A percentile compares a stretch with the other conserved stretches of the same genome.
phyloP scores from a whole-genome alignment of 1,140 invertebrate genomes.

The Chironomus tepperi region DNA sequence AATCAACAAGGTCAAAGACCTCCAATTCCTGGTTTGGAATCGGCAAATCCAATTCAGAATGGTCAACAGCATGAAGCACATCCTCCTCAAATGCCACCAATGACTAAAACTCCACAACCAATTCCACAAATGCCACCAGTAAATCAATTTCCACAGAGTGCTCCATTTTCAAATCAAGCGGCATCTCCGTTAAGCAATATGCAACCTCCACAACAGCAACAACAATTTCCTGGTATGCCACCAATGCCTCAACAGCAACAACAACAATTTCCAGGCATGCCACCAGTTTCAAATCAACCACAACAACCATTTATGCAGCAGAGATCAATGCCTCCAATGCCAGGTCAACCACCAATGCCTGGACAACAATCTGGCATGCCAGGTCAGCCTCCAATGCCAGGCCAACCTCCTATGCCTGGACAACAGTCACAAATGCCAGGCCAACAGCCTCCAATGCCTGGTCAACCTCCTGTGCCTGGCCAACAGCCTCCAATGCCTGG shows the following conservation, averaged over 20 bases:
- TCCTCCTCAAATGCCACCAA: neutral
- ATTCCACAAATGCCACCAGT: conserved; percentile 24
- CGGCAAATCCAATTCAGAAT: neutral
- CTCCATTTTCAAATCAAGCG: conserved; percentile 24
- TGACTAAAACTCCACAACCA: neutral
- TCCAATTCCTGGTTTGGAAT: neutral
- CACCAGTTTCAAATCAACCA: conserved; percentile 30
- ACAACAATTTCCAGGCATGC: conserved; percentile 31
- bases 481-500: conserved; percentile 25
- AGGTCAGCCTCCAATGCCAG: conserved; percentile 30
- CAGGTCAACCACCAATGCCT: conserved; percentile 29
- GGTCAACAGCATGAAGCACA: neutral
- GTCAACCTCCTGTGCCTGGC: conserved; percentile 27
- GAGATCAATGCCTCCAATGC: conserved; percentile 29
- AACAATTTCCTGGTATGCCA: conserved; percentile 13
- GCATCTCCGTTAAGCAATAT: conserved; percentile 26
- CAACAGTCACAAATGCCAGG: conserved; percentile 31
- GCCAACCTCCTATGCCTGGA: conserved; percentile 31
- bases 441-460: conserved; percentile 29
- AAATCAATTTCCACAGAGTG: conserved; percentile 17
- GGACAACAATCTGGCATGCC: conserved; percentile 25
- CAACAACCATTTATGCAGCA: conserved; percentile 30
- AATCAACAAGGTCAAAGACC: neutral
- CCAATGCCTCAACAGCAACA: conserved; percentile 35
- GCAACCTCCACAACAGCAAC: conserved; percentile 28